A percentile compares a stretch with the other conserved stretches of the same genome.
phyloP scores from a whole-genome alignment of 2,888 invertebrate genomes.

The Drosophila histrio region DNA sequence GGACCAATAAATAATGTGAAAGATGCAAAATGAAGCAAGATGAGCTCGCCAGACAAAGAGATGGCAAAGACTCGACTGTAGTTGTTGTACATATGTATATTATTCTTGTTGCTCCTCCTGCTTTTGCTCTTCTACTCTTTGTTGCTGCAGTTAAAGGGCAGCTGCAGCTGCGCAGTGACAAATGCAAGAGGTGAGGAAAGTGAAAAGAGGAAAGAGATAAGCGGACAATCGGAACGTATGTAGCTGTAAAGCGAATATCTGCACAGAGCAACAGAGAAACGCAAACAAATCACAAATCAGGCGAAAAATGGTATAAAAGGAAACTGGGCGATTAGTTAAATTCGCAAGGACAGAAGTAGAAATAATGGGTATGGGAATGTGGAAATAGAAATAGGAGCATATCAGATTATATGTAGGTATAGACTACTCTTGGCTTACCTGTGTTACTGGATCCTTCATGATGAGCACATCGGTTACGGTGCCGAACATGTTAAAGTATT shows the following conservation, averaged over 20 bases:
- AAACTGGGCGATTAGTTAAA: background rate
- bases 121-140: slow-evolving; percentile 1
- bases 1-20: slow-evolving; percentile 49
- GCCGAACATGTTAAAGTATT: slow-evolving; percentile 96
- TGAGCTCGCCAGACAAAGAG: slow-evolving; percentile 13
- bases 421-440: slow-evolving; percentile 87
- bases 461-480: slow-evolving; percentile 95
- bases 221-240: slow-evolving; percentile 31
- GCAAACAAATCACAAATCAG: slow-evolving; percentile 1
- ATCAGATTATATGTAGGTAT: slow-evolving; percentile 13
- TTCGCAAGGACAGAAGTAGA: slow-evolving; percentile 1
- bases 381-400: slow-evolving; percentile 15
- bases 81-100: background rate
- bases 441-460: slow-evolving; percentile 97
- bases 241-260: slow-evolving; percentile 57
- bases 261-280: slow-evolving; percentile 12
- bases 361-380: slow-evolving; percentile 12
- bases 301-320: background rate
- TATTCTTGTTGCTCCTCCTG: slow-evolving; percentile 10
- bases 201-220: slow-evolving; percentile 2
- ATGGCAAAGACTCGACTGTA: slow-evolving; percentile 21
- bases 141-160: slow-evolving; percentile 11
- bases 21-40: slow-evolving; percentile 42
- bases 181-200: slow-evolving; percentile 18
- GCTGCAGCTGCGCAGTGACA: slow-evolving; percentile 50